These are phyloP conservation scores for Oenanthe melanoleuca DNA, from an alignment of 2,113 vertebrate species.

Conservation along the genomic window DNA sequence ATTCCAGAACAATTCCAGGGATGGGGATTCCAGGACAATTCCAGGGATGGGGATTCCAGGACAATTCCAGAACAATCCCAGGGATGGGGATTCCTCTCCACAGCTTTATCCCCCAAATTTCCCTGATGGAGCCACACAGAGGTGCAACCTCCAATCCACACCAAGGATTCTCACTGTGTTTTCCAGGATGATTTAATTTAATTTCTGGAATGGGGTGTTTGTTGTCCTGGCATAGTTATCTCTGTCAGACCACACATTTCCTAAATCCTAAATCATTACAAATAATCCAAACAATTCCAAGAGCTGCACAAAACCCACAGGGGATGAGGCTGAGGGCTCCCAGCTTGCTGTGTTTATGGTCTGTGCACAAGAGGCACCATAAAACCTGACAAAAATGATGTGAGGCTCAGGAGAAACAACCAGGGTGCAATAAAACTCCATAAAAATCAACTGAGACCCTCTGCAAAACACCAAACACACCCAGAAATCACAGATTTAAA, in stretches of 20 bases:
- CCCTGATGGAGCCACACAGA: rapidly evolving
- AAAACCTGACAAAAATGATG: rapidly evolving
- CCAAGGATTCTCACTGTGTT: neutral
- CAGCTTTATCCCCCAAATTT: rapidly evolving
- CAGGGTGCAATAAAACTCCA: rapidly evolving
- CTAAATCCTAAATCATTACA: neutral
- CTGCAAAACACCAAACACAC: rapidly evolving
- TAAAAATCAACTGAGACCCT: rapidly evolving
- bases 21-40: too few relatives aligned
- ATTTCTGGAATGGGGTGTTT: rapidly evolving
- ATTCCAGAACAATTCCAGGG: too few relatives aligned
- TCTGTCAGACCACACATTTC: neutral
- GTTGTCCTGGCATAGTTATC: neutral
- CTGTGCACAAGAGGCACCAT: rapidly evolving
- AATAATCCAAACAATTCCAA: neutral
- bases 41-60: too few relatives aligned
- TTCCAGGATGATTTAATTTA: neutral
- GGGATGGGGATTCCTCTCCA: too few relatives aligned
- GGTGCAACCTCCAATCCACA: rapidly evolving
- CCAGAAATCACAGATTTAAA: rapidly evolving
- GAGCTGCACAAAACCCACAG: rapidly evolving
- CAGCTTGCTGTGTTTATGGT: neutral
- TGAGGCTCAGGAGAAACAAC: neutral
- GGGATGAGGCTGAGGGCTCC: neutral
- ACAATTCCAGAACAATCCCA: too few relatives aligned